These are phyloP conservation scores for Neotoxoptera formosana DNA, from an alignment of 1,140 invertebrate genomes.

Conservation along the genomic window DNA sequence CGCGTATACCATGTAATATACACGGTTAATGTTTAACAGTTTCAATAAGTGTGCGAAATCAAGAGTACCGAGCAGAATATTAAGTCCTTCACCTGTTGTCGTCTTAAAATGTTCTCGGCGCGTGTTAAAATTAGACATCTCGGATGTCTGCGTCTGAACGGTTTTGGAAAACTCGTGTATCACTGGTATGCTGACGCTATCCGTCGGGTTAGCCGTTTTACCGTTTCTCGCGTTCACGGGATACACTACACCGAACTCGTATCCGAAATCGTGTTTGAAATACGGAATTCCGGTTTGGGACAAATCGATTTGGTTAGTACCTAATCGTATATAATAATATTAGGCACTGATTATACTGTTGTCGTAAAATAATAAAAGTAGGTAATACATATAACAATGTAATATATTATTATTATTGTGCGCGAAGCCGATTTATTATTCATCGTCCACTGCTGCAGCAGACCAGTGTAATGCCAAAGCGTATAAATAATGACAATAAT, in stretches of 20 bases:
- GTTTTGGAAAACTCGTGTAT: slow-evolving; percentile 38
- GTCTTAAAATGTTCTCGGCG: not conserved
- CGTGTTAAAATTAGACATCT: not conserved
- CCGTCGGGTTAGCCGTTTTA: slow-evolving; percentile 59
- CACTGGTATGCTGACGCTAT: slow-evolving; percentile 45
- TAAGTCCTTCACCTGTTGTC: slow-evolving; percentile 22
- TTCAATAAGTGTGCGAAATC: not conserved
- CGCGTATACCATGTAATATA: not conserved
- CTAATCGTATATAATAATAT: slow-evolving; percentile 63
- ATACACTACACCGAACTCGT: slow-evolving; percentile 78
- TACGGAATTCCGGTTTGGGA: slow-evolving; percentile 77
- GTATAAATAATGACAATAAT: not conserved
- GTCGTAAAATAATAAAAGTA: not conserved
- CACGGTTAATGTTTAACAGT: not conserved
- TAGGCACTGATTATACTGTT: not conserved
- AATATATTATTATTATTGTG: not conserved
- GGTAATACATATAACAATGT: not conserved
- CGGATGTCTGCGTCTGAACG: not conserved
- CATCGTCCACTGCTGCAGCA: not conserved
- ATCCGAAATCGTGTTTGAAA: slow-evolving; percentile 85
- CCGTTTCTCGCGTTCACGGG: slow-evolving; percentile 71
- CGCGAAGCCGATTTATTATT: not conserved
- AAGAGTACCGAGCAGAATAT: slow-evolving; percentile 19
- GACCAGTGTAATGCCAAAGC: not conserved
- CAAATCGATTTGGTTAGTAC: slow-evolving; percentile 79